A percentile compares a stretch with the other conserved stretches of the same genome.
Evolutionary conservation across 2,888 invertebrate species (phyloP).

Genomic region (Protula sp.): DNA sequence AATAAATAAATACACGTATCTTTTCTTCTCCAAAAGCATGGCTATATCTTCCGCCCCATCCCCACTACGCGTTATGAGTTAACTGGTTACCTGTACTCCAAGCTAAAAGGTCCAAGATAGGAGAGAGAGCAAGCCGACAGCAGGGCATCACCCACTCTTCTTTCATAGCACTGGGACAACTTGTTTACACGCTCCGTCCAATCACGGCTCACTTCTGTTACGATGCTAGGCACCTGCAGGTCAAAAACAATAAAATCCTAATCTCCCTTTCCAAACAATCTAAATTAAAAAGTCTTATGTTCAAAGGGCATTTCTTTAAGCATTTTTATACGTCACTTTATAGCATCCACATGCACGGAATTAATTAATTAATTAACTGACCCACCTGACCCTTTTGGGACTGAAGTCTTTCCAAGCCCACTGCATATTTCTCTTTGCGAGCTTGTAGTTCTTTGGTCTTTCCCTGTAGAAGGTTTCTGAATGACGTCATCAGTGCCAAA

Average conservation of each 20-base stretch:
- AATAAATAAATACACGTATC: too few species aligned
- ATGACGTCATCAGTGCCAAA: constrained; percentile 51
- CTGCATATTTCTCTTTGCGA: constrained; percentile 62
- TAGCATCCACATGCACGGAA: too few species aligned
- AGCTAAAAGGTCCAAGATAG: constrained; percentile 51
- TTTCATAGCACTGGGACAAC: constrained; percentile 47
- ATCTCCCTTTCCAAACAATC: neutral
- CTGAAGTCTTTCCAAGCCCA: constrained; percentile 50
- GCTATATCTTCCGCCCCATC: too few species aligned
- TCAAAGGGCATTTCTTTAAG: too few species aligned
- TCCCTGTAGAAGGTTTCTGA: constrained; percentile 47
- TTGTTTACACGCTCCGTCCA: constrained; percentile 40
- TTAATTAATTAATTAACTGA: too few species aligned
- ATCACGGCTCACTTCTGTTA: too few species aligned
- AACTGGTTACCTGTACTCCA: constrained; percentile 46
- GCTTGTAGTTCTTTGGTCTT: constrained; percentile 49
- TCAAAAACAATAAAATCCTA: constrained; percentile 9
- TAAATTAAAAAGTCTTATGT: too few species aligned
- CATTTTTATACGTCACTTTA: too few species aligned
- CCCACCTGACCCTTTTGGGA: constrained; percentile 46
- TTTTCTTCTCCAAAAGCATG: too few species aligned
- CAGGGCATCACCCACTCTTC: constrained; percentile 52
- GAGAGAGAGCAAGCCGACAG: constrained; percentile 51
- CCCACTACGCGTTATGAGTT: too few species aligned
- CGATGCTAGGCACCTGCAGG: too few species aligned